Percentiles rank a stretch among this genome's conserved stretches.
phyloP scores from a whole-genome alignment of 2,888 invertebrate species.

The Linnaemya vulpina region DNA sequence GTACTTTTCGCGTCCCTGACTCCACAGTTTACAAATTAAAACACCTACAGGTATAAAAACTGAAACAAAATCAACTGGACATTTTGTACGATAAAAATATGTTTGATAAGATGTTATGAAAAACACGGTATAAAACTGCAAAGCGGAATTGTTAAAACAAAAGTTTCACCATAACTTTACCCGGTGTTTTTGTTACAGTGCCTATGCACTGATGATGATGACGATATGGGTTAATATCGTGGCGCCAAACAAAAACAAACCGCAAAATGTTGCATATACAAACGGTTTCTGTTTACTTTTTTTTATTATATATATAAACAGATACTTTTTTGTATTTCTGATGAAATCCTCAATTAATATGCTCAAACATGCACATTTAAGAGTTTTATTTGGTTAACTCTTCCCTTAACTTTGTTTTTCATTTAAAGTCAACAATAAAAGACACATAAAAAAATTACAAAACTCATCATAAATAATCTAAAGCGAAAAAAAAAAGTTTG shows the following conservation, averaged over 20 bases:
- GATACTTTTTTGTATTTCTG: conserved; percentile 52
- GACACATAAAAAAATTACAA: conserved; percentile 25
- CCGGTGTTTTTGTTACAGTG: conserved; percentile 29
- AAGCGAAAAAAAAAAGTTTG: not conserved
- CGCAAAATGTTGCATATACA: conserved; percentile 59
- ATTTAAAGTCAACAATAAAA: conserved; percentile 33
- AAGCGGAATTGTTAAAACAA: conserved; percentile 52
- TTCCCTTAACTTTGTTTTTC: not conserved
- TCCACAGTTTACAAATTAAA: not conserved
- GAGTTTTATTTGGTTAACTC: not conserved
- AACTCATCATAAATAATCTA: conserved; percentile 49
- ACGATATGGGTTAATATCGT: conserved; percentile 59
- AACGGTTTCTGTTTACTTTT: conserved; percentile 44
- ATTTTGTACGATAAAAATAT: conserved; percentile 4
- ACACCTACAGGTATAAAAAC: not conserved
- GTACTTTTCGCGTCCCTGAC: not conserved
- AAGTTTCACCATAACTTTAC: conserved; percentile 41
- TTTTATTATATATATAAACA: conserved; percentile 27
- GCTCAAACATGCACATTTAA: conserved; percentile 55
- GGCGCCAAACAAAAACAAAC: conserved; percentile 69
- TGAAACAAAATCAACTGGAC: conserved; percentile 30
- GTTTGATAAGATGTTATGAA: not conserved
- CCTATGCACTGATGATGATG: conserved; percentile 24
- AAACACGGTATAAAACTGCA: conserved; percentile 22
- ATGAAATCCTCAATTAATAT: conserved; percentile 65